Conservation (phyloP, 2,797 vertebrate species). For the Dermochelys coriacea region DNA sequence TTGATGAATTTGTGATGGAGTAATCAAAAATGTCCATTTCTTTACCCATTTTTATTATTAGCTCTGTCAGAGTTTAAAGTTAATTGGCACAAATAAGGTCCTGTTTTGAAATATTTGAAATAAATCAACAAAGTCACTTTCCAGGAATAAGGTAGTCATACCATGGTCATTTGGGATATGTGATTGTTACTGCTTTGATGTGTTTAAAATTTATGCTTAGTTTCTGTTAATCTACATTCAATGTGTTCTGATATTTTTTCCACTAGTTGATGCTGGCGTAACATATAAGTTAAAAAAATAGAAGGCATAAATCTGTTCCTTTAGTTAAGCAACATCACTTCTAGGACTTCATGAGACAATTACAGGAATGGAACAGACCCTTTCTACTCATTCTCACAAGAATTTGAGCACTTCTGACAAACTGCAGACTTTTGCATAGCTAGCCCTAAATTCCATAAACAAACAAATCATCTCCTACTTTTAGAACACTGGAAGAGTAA, state of each 20-base stretch:
- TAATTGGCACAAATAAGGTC: background rate
- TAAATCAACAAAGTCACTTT: background rate
- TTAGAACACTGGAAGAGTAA: background rate
- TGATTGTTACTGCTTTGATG: background rate
- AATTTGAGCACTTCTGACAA: background rate
- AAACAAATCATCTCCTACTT: background rate
- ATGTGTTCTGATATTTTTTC: background rate
- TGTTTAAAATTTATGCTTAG: background rate
- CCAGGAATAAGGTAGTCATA: background rate
- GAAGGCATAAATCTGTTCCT: background rate
- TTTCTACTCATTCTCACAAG: background rate
- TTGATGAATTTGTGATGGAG: background rate
- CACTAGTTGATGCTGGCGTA: background rate
- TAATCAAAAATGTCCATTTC: background rate
- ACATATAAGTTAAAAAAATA: background rate
- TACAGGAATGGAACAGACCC: background rate
- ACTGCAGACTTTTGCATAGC: background rate
- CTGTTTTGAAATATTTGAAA: background rate
- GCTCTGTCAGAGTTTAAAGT: background rate
- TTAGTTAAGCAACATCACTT: background rate
- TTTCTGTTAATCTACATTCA: background rate
- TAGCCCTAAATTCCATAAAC: background rate
- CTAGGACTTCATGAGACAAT: background rate
- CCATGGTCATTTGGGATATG: background rate
- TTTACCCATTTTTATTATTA: background rate